These are phyloP conservation scores for Spondyliosoma cantharus DNA, from an alignment of 2,797 vertebrate genomes.

Conservation along the genomic window DNA sequence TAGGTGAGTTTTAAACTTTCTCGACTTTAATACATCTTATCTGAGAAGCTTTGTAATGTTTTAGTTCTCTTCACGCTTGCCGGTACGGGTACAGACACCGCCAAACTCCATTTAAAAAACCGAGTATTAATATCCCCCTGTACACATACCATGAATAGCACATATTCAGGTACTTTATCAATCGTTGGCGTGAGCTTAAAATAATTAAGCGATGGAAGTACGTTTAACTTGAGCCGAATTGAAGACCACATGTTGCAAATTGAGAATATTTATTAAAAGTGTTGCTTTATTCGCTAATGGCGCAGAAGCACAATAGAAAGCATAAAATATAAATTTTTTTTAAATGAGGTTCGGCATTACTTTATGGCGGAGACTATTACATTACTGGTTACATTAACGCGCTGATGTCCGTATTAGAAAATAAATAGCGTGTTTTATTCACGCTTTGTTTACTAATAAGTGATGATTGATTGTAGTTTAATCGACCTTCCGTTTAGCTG, in stretches of 20 bases:
- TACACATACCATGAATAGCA: too few relatives aligned
- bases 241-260: too few relatives aligned
- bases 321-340: not conserved
- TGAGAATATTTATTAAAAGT: not conserved
- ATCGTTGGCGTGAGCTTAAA: not conserved
- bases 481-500: rapidly evolving
- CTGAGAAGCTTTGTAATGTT: too few relatives aligned
- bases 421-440: rapidly evolving
- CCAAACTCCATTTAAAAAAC: not conserved
- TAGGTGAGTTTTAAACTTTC: not conserved
- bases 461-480: not conserved
- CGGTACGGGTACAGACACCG: too few relatives aligned
- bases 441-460: not conserved
- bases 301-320: rapidly evolving
- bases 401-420: rapidly evolving
- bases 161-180: not conserved
- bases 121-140: not conserved
- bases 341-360: not conserved
- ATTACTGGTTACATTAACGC: rapidly evolving
- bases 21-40: too few relatives aligned
- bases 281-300: rapidly evolving
- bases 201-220: too few relatives aligned
- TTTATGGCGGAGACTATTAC: too few relatives aligned
- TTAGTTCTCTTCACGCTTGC: too few relatives aligned
- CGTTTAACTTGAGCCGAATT: not conserved